Evolutionary conservation across 2,113 vertebrate species (phyloP).

Genomic region (Prunella fulvescens): DNA sequence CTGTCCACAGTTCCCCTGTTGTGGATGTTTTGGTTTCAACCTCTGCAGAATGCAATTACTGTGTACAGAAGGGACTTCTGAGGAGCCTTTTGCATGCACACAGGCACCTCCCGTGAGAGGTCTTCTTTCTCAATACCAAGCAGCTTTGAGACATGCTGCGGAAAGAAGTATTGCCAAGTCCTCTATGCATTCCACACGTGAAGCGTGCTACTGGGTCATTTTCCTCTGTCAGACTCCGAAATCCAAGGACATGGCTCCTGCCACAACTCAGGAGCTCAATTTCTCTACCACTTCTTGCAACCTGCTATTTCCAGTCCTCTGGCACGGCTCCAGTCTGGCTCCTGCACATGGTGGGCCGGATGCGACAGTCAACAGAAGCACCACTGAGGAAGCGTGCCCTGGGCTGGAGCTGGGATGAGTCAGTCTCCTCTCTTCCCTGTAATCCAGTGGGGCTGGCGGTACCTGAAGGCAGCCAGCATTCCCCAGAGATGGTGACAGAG

Average conservation of each 20-base stretch:
- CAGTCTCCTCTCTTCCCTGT: background rate
- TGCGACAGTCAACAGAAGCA: background rate
- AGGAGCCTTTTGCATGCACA: background rate
- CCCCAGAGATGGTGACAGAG: background rate
- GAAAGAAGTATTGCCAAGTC: background rate
- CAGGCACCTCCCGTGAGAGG: background rate
- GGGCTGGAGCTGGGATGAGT: background rate
- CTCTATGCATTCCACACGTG: fast-evolving
- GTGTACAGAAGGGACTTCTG: background rate
- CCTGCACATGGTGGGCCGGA: background rate
- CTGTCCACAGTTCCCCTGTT: background rate
- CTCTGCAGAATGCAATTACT: background rate
- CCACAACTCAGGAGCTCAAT: background rate
- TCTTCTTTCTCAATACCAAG: background rate
- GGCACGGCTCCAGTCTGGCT: background rate
- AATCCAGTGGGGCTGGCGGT: fast-evolving
- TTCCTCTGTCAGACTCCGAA: background rate
- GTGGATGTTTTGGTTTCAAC: background rate
- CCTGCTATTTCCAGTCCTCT: background rate
- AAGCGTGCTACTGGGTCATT: background rate
- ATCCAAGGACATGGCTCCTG: background rate
- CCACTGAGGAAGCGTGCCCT: background rate
- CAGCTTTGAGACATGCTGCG: background rate
- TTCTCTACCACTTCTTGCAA: background rate
- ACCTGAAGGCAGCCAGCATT: background rate